Conservation (phyloP, 2,888 invertebrate species). For the Conomelus anceps region DNA sequence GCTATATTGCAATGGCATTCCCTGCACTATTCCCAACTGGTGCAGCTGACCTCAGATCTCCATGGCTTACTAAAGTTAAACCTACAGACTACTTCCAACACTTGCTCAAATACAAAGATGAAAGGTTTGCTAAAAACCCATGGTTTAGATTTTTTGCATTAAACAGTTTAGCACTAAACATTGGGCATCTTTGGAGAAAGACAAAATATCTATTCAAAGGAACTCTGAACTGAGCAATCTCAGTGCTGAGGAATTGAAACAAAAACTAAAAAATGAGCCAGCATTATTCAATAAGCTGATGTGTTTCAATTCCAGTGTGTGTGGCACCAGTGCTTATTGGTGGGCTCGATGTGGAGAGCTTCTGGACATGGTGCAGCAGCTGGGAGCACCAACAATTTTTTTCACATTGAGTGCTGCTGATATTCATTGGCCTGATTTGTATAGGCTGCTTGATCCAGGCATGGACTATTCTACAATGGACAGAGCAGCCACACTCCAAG, state of each 20-base stretch:
- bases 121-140: no score
- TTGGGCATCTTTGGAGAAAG: no score
- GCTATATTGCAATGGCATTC: no score
- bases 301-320: constrained; percentile 17
- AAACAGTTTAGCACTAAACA: no score
- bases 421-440: constrained; percentile 26
- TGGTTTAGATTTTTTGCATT: no score
- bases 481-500: no score
- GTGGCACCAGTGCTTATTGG: neutral
- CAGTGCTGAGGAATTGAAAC: neutral
- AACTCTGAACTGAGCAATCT: neutral
- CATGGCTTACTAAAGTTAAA: no score
- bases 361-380: neutral
- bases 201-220: neutral
- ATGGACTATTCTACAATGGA: no score
- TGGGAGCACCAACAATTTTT: constrained; percentile 27
- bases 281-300: constrained; percentile 17
- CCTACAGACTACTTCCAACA: no score
- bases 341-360: neutral
- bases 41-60: no score
- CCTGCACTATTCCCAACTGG: no score
- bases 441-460: neutral
- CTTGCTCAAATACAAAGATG: no score
- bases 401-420: constrained; percentile 29
- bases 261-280: constrained; percentile 10